phyloP scores from a whole-genome alignment of 2,888 invertebrate species.

The Acleris emargana region DNA sequence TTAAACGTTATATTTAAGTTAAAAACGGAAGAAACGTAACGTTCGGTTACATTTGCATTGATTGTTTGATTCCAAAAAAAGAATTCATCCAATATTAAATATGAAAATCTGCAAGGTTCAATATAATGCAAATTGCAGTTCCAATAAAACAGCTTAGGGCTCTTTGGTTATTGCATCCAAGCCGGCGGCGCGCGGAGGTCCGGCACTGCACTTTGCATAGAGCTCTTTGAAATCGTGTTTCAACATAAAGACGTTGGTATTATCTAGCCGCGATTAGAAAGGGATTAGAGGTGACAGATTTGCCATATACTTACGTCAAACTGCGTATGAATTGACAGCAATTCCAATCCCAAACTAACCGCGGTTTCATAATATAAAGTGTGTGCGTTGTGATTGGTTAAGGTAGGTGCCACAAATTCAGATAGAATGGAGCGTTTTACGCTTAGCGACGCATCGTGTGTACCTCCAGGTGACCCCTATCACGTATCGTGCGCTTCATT shows the following conservation, averaged over 20 bases:
- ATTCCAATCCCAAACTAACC: no score
- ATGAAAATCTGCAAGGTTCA: slow-evolving; percentile 21
- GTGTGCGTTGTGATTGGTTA: slow-evolving; percentile 9
- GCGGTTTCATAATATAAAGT: no score
- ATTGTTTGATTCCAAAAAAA: neutral
- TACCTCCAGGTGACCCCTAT: neutral
- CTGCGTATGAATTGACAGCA: no score
- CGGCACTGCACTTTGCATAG: slow-evolving; percentile 14
- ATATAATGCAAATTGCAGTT: slow-evolving; percentile 33
- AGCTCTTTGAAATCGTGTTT: slow-evolving; percentile 21
- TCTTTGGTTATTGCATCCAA: slow-evolving; percentile 23
- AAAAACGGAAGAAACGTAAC: no score
- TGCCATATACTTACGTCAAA: no score
- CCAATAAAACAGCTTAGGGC: slow-evolving; percentile 15
- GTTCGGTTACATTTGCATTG: no score
- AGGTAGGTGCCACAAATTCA: neutral
- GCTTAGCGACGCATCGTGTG: neutral
- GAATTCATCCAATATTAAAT: slow-evolving; percentile 15
- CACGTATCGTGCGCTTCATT: no score
- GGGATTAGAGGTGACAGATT: no score
- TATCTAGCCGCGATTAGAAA: no score
- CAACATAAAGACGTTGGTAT: slow-evolving; percentile 17
- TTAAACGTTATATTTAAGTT: neutral
- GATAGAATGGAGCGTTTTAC: neutral
- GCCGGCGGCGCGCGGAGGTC: slow-evolving; percentile 12